Evolutionary conservation across 2,888 invertebrate genomes (phyloP), one percentile per base, ranked within the genome.

Genomic region (Pocota personata): DNA sequence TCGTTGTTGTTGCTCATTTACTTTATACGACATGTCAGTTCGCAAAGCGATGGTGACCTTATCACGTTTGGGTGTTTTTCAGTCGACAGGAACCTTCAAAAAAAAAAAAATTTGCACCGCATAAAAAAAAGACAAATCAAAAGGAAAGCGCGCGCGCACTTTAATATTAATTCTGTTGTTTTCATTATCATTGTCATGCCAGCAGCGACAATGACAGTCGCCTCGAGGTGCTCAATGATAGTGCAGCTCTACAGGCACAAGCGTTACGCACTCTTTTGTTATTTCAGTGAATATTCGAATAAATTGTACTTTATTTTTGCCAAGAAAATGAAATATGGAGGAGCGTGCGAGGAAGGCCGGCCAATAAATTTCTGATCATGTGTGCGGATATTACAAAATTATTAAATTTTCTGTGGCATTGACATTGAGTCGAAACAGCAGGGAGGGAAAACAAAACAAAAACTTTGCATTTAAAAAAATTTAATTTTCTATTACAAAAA

Each of bases 31-130:
- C 69, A 78, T 86, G 76, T 86, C 86, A 76, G 78, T 71, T 67
- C 46, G 52, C 48, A 62, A 58, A 55, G 50, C 57, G 77, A 43
- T 62, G 62, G 82, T 46, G 87, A 78, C 87, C 87, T 87, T 87
- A 87, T 87, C 87, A 87, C 87, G 87, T 87, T 73, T 67, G 80
- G 84, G 79, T 72, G 76, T 86, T 86, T 67, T 67, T 60, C n/a
- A 77, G 35, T 43, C 60, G 71, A 60, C 67, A 72, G 82, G 86
- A 55, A 82, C 86, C 86, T 86, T 86, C 86, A 40, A 67, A 66
- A 62, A 80, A 76, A 82, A 40, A 67, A 66, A 62, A 80, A 76
- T 72, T 86, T 77, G 86, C 86, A 82, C 76, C 24, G 21, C 66
- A 52, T 46, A 35, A 12, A 60, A 40, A 55, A 40, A 30, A 40